Percentiles rank a stretch among this genome's conserved stretches.
phyloP scores from a whole-genome alignment of 2,797 vertebrate genomes.

The Diplodus puntazzo region DNA sequence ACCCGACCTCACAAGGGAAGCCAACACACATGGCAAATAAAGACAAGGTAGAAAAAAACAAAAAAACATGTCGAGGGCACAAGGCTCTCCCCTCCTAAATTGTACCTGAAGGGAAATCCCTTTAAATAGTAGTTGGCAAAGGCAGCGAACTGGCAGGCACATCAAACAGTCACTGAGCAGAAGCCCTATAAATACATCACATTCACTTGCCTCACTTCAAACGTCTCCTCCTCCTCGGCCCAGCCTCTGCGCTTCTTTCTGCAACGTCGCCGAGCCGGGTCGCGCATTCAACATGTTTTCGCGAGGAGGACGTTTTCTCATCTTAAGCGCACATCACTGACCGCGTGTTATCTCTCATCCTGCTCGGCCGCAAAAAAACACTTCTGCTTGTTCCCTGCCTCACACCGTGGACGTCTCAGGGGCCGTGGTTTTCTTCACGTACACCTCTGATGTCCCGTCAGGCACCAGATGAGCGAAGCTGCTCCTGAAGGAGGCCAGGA shows the following conservation, averaged over 20 bases:
- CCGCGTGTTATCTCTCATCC: slow-evolving; percentile 6
- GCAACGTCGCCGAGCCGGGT: slow-evolving; percentile 34
- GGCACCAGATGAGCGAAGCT: slow-evolving; percentile 87
- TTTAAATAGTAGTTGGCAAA: slow-evolving; percentile 85
- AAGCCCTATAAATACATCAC: slow-evolving; percentile 87
- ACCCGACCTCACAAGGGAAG: slow-evolving; percentile 63
- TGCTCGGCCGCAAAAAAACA: not conserved
- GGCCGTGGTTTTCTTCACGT: slow-evolving; percentile 85
- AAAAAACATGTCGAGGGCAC: slow-evolving; percentile 50
- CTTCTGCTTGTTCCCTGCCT: slow-evolving; percentile 33
- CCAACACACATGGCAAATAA: slow-evolving; percentile 72
- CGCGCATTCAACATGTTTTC: slow-evolving; percentile 25
- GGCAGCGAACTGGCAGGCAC: slow-evolving; percentile 79
- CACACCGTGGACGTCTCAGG: slow-evolving; percentile 67
- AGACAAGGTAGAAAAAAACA: slow-evolving; percentile 61
- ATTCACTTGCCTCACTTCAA: slow-evolving; percentile 81
- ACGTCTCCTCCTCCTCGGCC: slow-evolving; percentile 58
- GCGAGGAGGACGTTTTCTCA: slow-evolving; percentile 31
- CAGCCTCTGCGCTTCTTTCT: slow-evolving; percentile 42
- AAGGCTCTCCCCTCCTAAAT: slow-evolving; percentile 78
- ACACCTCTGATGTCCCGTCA: slow-evolving; percentile 86
- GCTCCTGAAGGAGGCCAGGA: slow-evolving; percentile 88
- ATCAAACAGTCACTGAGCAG: slow-evolving; percentile 84
- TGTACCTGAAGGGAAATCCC: slow-evolving; percentile 89
- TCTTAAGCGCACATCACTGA: slow-evolving; percentile 32